Base-by-base conservation (phyloP, 2,888 invertebrate genomes). In the Saturnia japonica region DNA sequence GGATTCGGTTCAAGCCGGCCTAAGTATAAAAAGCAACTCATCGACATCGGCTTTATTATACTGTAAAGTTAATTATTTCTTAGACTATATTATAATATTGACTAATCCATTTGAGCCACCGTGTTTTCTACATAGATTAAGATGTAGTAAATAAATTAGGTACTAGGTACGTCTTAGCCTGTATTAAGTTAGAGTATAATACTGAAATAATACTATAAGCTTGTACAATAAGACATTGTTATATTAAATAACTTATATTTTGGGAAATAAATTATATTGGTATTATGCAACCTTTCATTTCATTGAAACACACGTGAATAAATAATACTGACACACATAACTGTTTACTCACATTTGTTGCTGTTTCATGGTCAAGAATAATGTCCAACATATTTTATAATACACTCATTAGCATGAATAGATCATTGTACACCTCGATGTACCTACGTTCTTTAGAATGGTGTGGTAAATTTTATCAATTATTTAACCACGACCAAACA, bases 241-340 rank as follows among this genome's bases (percentile, higher is more conserved):
- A 43, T 8, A 43, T 43, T 43, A 43, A 8, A 11, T 43, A 43
- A 43, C n/a, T n/a, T n/a, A n/a, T n/a, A n/a, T n/a, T n/a, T n/a
- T n/a, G n/a, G n/a, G n/a, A n/a, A n/a, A n/a, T n/a, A n/a, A n/a
- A n/a, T n/a, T n/a, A n/a, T n/a, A 9, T 43, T 43, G 43, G 4
- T 12, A 12, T 43, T 7, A 7, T 43, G 1, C 3, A 43, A 43
- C 43, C 43, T 54, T 54, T 22, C 22, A 54, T 22, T 54, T 22
- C 22, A 54, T 54, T 60, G 14, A 25, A 57, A 60, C 9, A 25
- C 57, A 60, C 28, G 57, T 60, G 57, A 60, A 14, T 6, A 60
- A 25, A 60, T 60, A 60, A 28, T 60, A 60, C 12, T 60, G 57
- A 60, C 57, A 60, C 22, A 54, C 22, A 54, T 54, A 22, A 54